Base-by-base conservation (phyloP, 2,113 vertebrate genomes). In the Ibidorhyncha struthersii region DNA sequence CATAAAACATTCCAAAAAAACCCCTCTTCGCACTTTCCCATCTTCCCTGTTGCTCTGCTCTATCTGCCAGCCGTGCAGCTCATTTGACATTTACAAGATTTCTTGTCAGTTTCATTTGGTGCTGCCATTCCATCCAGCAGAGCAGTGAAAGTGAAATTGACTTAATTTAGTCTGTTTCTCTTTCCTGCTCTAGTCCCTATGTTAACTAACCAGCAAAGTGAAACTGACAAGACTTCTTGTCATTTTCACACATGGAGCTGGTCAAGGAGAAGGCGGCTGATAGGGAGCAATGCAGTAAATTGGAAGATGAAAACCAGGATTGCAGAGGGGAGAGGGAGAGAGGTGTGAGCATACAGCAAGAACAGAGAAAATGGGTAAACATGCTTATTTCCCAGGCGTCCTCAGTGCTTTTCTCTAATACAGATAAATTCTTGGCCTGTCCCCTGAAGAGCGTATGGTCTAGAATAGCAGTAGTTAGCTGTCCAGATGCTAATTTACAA, bases 11-110 rank as follows among this genome's bases (percentile, higher is more conserved):
- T 97, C 95, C 92, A 94, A 96, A 94, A 93, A 89, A 58, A 0
- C 82, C 70, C 61, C 80, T 95, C 92, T 96, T 96, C 89, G 32
- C 96, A 96, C 95, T 94, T 97, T 76, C 86, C 97, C 88, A 72
- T 92, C 96, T 96, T 97, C 96, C 76, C 89, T 85, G 71, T 92
- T 89, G 86, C 95, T 96, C 80, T 89, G 92, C 93, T 95, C 92
- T 58, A 85, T 94, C 93, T 97, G 96, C 97, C 96, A 97, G 94
- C 96, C 93, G 69, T 81, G 95, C 95, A 96, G 95, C 93, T 97
- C 95, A 92, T 92, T 97, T 96, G 96, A 97, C 96, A 96, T 97
- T 97, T 97, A 97, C 95, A 97, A 86, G 97, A 97, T 97, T 95
- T 97, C 95, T 94, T 96, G 96, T 97, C 97, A 97, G 94, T 89